A percentile compares a stretch with the other conserved stretches of the same genome.
These are phyloP conservation scores for Mormyrops attenuatus DNA, from an alignment of 2,797 vertebrate genomes.

Conservation along the genomic window DNA sequence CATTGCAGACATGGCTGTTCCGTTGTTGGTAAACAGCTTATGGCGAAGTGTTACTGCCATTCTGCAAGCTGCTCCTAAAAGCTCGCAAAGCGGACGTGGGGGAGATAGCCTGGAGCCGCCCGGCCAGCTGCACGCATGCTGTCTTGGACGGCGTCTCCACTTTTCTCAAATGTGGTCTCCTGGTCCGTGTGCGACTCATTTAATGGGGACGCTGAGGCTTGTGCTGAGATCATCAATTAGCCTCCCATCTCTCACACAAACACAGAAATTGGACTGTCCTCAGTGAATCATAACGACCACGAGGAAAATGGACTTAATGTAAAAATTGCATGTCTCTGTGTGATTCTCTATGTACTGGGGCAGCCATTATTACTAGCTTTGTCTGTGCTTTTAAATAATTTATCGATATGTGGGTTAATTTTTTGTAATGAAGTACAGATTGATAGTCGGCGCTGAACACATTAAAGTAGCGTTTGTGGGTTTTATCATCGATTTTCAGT, in stretches of 20 bases:
- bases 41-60: neutral
- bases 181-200: neutral
- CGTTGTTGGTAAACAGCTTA: conserved; percentile 5
- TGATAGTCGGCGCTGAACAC: neutral
- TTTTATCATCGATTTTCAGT: neutral
- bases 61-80: neutral
- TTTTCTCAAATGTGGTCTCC: neutral
- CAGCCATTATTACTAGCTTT: neutral
- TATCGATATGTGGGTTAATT: neutral
- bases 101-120: neutral
- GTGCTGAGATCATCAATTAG: neutral
- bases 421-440: neutral
- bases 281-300: neutral
- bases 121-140: neutral
- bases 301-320: neutral
- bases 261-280: neutral
- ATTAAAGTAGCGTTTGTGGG: neutral
- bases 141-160: neutral
- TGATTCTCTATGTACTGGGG: neutral
- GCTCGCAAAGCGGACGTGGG: neutral
- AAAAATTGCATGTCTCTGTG: neutral
- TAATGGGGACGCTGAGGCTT: neutral
- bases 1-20: neutral
- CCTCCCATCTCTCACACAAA: neutral
- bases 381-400: neutral